Evolutionary conservation across 2,797 vertebrate species (phyloP), one percentile per base, ranked within the genome.

Genomic region (Eremophila alpestris): DNA sequence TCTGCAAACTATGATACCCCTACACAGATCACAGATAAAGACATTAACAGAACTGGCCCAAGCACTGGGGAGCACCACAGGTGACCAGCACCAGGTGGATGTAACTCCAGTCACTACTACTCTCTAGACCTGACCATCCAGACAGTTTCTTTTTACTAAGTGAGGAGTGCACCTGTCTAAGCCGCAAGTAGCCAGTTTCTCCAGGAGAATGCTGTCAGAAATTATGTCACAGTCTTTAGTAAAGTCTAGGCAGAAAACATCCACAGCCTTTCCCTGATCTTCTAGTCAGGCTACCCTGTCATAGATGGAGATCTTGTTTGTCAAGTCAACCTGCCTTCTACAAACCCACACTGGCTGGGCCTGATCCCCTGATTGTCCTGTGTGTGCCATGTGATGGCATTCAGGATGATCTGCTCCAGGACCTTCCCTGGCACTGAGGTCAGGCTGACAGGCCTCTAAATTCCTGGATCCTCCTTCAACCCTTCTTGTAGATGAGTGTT

Each of bases 61-160:
- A 29, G 36, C 22, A 29, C 22, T 48, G 13, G 15, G 22, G 6
- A n/a, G 22, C 23, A 22, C 8, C 16, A 18, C 16, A 21, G 23
- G 16, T 49, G 49, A 18, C 8, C 0, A 1, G 43, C 5, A 38
- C 10, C 7, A 13, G 8, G 18, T 43, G 15, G 13, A 32, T 32
- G n/a, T 32, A 43, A 43, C 43, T 69, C 11, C 29, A 45, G 7
- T 51, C 70, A 63, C 32, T 10, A 17, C 32, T 18, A 32, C 4
- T 51, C 23, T 23, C 49, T 18, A 32, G 23, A 52, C 6, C 11
- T 0, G 0, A 16, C 27, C 13, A 55, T 17, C 21, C 41, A 45
- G 51, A 65, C 8, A n/a, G 4, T 51, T 40, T 38, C 11, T 52
- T 63, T 58, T 58, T 19, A 45, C 10, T 19, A 51, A 27, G 29